These are phyloP conservation scores for Lymantria monacha DNA, from an alignment of 2,888 invertebrate species.

Conservation along the genomic window DNA sequence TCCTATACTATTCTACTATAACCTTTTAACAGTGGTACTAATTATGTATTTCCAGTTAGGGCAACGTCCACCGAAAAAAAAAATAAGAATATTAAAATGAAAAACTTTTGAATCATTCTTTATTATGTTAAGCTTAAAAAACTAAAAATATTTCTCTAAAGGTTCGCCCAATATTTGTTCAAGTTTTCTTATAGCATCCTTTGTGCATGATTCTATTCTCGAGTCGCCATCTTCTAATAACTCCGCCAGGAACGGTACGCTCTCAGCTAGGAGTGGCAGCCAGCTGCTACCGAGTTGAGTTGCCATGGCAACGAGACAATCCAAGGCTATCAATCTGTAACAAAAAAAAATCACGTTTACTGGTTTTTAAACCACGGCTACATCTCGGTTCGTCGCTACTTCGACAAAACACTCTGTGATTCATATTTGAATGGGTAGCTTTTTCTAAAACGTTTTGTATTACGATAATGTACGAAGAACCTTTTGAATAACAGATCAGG, in stretches of 20 bases:
- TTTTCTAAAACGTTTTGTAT: no score
- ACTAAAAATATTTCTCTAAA: slow-evolving; percentile 92
- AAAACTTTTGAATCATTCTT: neutral
- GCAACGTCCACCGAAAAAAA: no score
- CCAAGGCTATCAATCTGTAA: slow-evolving; percentile 85
- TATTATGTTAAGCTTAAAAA: neutral
- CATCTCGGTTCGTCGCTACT: no score
- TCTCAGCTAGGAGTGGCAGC: slow-evolving; percentile 93
- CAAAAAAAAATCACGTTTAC: no score
- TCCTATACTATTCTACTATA: no score
- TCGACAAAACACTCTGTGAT: no score
- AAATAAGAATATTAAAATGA: neutral
- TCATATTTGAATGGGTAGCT: no score
- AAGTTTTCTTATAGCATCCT: slow-evolving; percentile 90
- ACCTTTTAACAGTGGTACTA: no score
- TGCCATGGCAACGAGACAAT: slow-evolving; percentile 89
- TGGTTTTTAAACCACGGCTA: neutral
- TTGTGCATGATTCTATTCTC: slow-evolving; percentile 90
- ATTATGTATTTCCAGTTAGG: no score
- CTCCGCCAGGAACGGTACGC: slow-evolving; percentile 96
- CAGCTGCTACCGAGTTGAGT: slow-evolving; percentile 94
- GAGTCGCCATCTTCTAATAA: slow-evolving; percentile 94
- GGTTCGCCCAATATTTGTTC: slow-evolving; percentile 95
- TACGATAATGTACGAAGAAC: no score
- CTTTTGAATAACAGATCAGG: no score